Percentiles rank a stretch among this genome's conserved stretches.
Conservation (phyloP, 2,113 vertebrate genomes). For the Drymodes brunneopygia region DNA sequence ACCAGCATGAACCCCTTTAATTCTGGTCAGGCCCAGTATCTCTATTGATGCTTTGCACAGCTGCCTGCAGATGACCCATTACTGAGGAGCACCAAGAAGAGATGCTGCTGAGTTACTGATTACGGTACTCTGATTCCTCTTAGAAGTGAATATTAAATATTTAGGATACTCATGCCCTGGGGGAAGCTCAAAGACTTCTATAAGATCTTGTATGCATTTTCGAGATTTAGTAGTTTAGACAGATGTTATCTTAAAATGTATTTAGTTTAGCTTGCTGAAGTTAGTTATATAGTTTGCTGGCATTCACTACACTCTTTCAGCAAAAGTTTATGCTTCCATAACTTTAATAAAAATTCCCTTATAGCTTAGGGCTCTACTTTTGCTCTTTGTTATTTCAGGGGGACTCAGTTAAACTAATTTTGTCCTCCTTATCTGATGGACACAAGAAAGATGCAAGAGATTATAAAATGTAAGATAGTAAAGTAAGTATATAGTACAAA, state of each 20-base stretch:
- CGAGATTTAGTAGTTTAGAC: not conserved
- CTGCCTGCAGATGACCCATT: not conserved
- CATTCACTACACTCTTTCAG: not conserved
- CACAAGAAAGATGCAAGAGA: not conserved
- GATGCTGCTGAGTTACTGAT: not conserved
- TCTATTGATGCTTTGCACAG: not conserved
- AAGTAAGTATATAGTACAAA: not conserved
- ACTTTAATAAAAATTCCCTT: not conserved
- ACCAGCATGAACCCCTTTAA: accelerated
- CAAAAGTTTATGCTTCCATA: not conserved
- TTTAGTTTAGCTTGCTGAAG: not conserved
- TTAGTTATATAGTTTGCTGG: not conserved
- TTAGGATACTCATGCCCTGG: not conserved
- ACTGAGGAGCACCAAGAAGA: not conserved
- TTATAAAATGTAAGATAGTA: not conserved
- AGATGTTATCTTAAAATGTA: not conserved
- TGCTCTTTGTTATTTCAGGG: not conserved
- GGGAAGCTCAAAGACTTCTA: not conserved
- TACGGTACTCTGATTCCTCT: not conserved
- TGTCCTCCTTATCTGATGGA: not conserved
- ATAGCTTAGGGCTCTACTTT: not conserved
- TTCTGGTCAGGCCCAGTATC: not conserved
- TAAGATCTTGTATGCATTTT: not conserved
- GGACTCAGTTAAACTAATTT: not conserved
- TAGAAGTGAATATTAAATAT: not conserved